Evolutionary conservation across 2,888 invertebrate species (phyloP).

Genomic region (Lucinisca nassula): DNA sequence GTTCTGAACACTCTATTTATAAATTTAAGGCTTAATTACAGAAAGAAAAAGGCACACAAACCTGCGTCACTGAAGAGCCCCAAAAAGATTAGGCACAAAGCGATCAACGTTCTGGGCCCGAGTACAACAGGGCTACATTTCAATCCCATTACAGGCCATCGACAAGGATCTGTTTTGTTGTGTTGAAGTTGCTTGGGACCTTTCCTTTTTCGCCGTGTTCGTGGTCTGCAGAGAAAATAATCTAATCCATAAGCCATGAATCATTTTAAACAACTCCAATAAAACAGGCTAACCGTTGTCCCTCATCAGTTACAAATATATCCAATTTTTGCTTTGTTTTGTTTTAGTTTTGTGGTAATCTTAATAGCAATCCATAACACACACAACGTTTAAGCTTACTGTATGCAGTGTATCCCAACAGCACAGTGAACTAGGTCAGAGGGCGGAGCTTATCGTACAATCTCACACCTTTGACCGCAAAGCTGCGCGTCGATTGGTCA

Average conservation of each 20-base stretch:
- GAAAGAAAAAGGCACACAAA: conserved; percentile 1
- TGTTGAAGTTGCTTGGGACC: background rate
- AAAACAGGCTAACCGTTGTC: too few relatives aligned
- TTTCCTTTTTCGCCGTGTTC: conserved; percentile 49
- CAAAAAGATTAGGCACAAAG: background rate
- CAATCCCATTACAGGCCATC: conserved; percentile 25
- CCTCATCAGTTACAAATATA: too few relatives aligned
- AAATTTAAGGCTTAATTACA: too few relatives aligned
- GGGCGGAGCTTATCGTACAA: conserved; percentile 72
- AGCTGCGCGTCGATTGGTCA: conserved; percentile 70
- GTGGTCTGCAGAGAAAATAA: conserved; percentile 62
- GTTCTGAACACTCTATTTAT: too few relatives aligned
- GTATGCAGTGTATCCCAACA: conserved; percentile 52
- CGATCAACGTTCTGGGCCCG: background rate
- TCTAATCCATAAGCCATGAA: conserved; percentile 73
- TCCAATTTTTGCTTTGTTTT: too few relatives aligned
- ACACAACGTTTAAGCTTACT: conserved; percentile 13
- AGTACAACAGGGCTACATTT: background rate
- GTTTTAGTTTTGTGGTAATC: too few relatives aligned
- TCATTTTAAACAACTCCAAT: conserved; percentile 40
- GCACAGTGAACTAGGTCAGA: conserved; percentile 73
- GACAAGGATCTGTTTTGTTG: background rate
- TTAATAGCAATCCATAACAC: too few relatives aligned
- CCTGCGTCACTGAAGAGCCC: conserved; percentile 29
- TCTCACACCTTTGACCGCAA: conserved; percentile 70